Evolutionary conservation across 2,797 vertebrate species (phyloP).

Genomic region (Malurus splendens): DNA sequence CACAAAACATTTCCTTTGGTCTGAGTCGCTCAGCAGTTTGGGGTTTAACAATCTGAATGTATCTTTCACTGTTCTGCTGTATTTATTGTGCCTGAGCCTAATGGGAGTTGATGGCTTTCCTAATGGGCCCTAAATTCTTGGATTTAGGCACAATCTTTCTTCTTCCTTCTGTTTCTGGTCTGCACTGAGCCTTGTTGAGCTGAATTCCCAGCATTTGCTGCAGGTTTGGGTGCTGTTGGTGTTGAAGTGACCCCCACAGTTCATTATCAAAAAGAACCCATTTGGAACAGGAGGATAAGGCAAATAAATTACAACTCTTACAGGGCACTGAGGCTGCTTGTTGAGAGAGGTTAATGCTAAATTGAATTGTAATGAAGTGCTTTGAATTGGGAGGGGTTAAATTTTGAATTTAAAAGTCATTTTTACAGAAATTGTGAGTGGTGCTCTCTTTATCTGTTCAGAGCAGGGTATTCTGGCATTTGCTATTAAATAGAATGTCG

Average conservation of each 20-base stretch:
- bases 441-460: not conserved
- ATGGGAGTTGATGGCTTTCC: not conserved
- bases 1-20: not conserved
- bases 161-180: not conserved
- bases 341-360: conserved; percentile 7
- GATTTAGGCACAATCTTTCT: not conserved
- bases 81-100: not conserved
- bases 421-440: not conserved
- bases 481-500: not conserved
- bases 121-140: not conserved
- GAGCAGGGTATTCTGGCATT: not conserved
- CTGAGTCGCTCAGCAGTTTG: not conserved
- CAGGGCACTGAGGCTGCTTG: not conserved
- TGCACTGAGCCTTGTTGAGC: not conserved
- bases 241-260: not conserved
- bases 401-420: conserved; percentile 6
- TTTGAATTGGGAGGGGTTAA: conserved; percentile 12
- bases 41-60: not conserved
- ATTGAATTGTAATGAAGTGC: conserved; percentile 5
- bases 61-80: not conserved
- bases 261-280: not conserved
- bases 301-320: conserved; percentile 10
- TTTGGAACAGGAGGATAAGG: not conserved
- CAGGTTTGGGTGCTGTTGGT: not conserved
- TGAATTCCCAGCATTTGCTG: not conserved